Percentiles rank a stretch among this genome's conserved stretches.
These are phyloP conservation scores for Dione juno DNA, from an alignment of 2,888 invertebrate genomes.

Conservation along the genomic window DNA sequence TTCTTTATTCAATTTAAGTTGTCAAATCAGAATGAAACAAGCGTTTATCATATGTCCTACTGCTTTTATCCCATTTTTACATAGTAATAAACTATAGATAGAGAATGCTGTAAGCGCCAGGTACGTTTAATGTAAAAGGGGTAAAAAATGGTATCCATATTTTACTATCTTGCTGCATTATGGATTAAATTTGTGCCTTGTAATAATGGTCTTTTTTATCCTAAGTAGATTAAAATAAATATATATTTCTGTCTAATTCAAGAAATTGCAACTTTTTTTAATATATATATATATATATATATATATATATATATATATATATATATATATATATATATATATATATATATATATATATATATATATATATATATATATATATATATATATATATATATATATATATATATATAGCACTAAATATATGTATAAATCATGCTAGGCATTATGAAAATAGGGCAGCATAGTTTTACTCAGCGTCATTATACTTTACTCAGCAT, in stretches of 20 bases:
- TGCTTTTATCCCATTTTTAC: conserved; percentile 44
- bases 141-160: conserved; percentile 60
- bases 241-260: too few relatives aligned
- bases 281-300: too few relatives aligned
- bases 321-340: too few relatives aligned
- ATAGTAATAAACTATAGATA: conserved; percentile 54
- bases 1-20: not conserved
- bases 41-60: not conserved
- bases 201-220: not conserved
- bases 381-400: not conserved
- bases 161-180: conserved; percentile 28
- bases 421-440: too few relatives aligned
- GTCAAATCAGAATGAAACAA: not conserved
- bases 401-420: too few relatives aligned
- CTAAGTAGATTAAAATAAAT: too few relatives aligned
- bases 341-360: too few relatives aligned
- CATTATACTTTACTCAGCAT: not conserved
- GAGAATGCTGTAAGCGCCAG: conserved; percentile 55
- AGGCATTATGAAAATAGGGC: not conserved
- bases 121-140: conserved; percentile 63
- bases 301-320: too few relatives aligned
- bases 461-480: conserved; percentile 12
- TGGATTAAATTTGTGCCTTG: not conserved
- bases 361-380: not conserved
- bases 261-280: too few relatives aligned